Percentiles rank a stretch among this genome's conserved stretches.
Evolutionary conservation across 2,888 invertebrate species (phyloP).

Genomic region (Chalcosyrphus nemorum): DNA sequence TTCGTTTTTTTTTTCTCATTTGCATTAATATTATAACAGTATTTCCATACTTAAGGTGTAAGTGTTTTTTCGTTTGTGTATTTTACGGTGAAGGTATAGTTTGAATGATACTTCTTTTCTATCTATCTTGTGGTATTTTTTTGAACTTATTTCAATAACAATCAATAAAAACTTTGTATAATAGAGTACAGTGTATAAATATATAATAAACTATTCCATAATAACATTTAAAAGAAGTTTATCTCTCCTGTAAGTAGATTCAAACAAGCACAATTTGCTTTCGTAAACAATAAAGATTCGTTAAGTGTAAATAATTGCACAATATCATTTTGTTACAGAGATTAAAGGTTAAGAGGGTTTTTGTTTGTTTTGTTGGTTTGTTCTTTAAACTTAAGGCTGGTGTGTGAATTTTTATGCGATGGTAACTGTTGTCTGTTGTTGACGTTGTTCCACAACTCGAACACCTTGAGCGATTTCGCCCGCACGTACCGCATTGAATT

Average conservation of each 20-base stretch:
- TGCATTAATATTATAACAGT: constrained; percentile 17
- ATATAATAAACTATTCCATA: constrained; percentile 5
- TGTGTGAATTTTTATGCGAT: constrained; percentile 72
- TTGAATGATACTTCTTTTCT: not conserved
- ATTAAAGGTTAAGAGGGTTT: not conserved
- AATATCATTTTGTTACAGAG: constrained; percentile 23
- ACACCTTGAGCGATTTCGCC: constrained; percentile 89
- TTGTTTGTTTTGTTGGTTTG: too few relatives aligned
- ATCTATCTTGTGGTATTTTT: constrained; percentile 31
- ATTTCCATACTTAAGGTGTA: not conserved
- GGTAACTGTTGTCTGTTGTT: constrained; percentile 71
- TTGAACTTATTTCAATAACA: constrained; percentile 45
- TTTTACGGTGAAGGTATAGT: not conserved
- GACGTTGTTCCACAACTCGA: constrained; percentile 68
- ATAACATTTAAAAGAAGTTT: not conserved
- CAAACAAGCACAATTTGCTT: constrained; percentile 46
- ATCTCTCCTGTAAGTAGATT: constrained; percentile 40
- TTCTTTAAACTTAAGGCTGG: not conserved
- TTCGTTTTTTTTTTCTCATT: not conserved
- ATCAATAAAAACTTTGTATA: constrained; percentile 41
- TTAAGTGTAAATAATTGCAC: constrained; percentile 61
- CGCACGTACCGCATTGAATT: constrained; percentile 86
- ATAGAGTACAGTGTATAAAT: constrained; percentile 7
- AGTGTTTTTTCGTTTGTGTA: not conserved
- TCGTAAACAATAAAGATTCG: constrained; percentile 24